A percentile compares a stretch with the other conserved stretches of the same genome.
phyloP scores from a whole-genome alignment of 2,113 vertebrate genomes.

The Pagrus major region DNA sequence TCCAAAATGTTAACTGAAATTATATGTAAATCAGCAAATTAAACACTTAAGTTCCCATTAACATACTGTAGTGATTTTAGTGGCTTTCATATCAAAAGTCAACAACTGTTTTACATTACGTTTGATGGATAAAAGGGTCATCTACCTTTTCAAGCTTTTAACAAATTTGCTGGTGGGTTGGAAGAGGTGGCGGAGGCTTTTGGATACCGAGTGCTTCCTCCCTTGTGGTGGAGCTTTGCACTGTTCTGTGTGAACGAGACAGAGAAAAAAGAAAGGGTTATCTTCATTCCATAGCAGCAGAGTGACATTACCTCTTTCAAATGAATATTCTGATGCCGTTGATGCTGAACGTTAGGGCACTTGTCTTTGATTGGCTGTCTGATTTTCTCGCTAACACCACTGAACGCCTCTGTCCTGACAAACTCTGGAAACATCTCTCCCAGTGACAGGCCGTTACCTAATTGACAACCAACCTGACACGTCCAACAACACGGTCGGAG shows the following conservation, averaged over 20 bases:
- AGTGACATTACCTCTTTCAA: background rate
- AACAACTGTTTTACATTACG: background rate
- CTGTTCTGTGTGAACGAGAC: slow-evolving; percentile 81
- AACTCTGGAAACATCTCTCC: slow-evolving; percentile 49
- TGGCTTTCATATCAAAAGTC: background rate
- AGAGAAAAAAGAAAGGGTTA: slow-evolving; percentile 2
- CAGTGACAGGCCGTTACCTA: slow-evolving; percentile 68
- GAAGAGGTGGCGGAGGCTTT: slow-evolving; percentile 94
- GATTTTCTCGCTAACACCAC: slow-evolving; percentile 31
- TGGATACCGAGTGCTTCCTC: slow-evolving; percentile 92
- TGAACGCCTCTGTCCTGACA: slow-evolving; percentile 55
- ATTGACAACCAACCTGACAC: slow-evolving; percentile 76
- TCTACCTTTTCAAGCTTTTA: slow-evolving; percentile 91
- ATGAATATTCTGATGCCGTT: background rate
- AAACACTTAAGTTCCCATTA: background rate
- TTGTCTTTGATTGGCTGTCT: slow-evolving; percentile 10
- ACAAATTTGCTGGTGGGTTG: slow-evolving; percentile 92
- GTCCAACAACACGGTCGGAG: slow-evolving; percentile 63
- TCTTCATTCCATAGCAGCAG: background rate
- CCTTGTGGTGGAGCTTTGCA: slow-evolving; percentile 89
- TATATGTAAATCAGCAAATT: background rate
- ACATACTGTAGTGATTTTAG: background rate
- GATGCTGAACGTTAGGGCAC: too few species aligned
- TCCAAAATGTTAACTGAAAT: background rate
- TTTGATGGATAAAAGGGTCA: background rate